Evolutionary conservation across 2,888 invertebrate genomes (phyloP), one percentile per base, ranked within the genome.

Genomic region (Eupithecia subfuscata): DNA sequence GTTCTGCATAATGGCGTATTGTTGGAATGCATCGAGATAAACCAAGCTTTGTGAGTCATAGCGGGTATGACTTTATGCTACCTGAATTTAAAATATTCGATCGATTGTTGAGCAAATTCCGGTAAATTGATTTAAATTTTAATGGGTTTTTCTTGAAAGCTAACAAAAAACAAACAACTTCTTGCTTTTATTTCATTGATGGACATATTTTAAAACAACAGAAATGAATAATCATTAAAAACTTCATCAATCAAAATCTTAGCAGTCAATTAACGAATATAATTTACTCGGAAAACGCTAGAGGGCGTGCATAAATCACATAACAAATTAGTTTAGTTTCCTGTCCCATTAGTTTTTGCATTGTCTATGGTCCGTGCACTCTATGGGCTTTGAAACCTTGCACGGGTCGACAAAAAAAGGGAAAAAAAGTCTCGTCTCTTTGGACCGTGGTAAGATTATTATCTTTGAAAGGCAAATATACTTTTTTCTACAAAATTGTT

Each of bases 251-350:
- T 82, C 82, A 82, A 80, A 80, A 76, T 76, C 81, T 82, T 83
- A 84, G 82, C 82, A 82, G 83, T 79, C 83, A 83, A 85, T 86
- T 86, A 84, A 82, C 80, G 75, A 75, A 79, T 79, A 81, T 80
- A 84, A 85, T 84, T 84, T 84, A 83, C 83, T 84, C 79, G 78
- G 82, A 83, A 84, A 80, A 78, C 74, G 78, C 79, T 80, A 70
- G 79, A 78, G 77, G 80, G 80, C 80, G 75, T 76, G 52, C 75
- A 82, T 83, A 83, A 83, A 83, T 82, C 82, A 82, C 78, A 67
- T 69, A 76, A 64, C 80, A 81, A 85, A 84, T 82, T 82, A 81
- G 75, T 78, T 74, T 72, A 69, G 82, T 84, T 83, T 84, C 84
- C 83, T 83, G 83, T 81, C 83, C 79, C 77, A 76, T 78, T 69